Base-by-base conservation (phyloP, 2,797 vertebrate genomes). In the Columba guinea region DNA sequence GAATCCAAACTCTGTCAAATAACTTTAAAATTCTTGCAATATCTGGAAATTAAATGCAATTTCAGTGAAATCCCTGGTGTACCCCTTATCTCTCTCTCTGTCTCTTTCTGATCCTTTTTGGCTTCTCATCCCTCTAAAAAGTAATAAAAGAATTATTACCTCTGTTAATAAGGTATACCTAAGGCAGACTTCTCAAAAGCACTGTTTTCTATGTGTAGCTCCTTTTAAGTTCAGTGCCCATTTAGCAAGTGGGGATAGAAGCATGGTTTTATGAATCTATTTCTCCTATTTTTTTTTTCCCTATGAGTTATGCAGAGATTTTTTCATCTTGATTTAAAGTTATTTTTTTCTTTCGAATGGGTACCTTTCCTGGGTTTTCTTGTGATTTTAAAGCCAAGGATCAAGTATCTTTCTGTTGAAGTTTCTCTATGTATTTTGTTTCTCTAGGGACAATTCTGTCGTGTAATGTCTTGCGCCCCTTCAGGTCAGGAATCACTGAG, bases 401-500 rank as follows among this genome's bases (percentile, higher is more conserved):
- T 49, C 26, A 76, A 58, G 10, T 3, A 30, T 17, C 30, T 70
- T 89, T 83, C 35, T 34, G 8, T 20, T 76, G 39, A 71, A 86
- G n/a, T 90, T 73, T 71, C 32, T 88, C n/a, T 41, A 41, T 3
- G 39, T 27, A 27, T 64, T 95, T 73, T 74, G 34, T 81, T 90
- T 78, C 41, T 91, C 81, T 60, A 65, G 39, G 59, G 59, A 62
- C 26, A 79, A 39, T 37, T 60, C 53, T 75, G 24, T 63, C 3
- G 1, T 6, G 0, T 34, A 0, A 2, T 46, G 52, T 62, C 49
- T 39, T 4, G 13, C 9, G 13, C 4, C 5, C 15, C 14, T 20
- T 39, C 27, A 83, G 44, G 67, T 73, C 80, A 91, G 49, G 69
- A 88, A 86, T 69, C 34, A n/a, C 35, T 34, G 63, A 93, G 78